phyloP scores from a whole-genome alignment of 2,888 invertebrate species.

The Drosophila niveifrons region DNA sequence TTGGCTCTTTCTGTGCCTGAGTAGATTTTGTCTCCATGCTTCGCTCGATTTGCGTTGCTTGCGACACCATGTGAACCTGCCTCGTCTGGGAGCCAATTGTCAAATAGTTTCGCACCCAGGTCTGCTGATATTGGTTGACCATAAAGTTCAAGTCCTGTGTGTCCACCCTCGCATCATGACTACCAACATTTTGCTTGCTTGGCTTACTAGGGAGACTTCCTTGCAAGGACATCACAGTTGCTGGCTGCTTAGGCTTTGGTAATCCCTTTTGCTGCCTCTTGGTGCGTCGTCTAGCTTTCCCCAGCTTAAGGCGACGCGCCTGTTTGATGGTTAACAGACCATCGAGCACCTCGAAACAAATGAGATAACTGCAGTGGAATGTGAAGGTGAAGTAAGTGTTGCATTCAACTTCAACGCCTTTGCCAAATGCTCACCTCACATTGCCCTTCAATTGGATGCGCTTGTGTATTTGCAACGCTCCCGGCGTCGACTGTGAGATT shows the following conservation, averaged over 20 bases:
- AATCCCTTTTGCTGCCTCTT: background rate
- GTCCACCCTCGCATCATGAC: constrained; percentile 26
- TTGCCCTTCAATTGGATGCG: constrained; percentile 36
- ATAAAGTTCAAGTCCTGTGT: constrained; percentile 37
- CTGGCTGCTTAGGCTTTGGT: background rate
- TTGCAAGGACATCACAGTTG: background rate
- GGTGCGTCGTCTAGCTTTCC: background rate
- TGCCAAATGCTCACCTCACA: constrained; percentile 40
- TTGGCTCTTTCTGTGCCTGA: constrained; percentile 17
- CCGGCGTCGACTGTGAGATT: constrained; percentile 20
- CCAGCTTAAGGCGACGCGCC: constrained; percentile 7
- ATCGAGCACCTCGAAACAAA: constrained; percentile 43
- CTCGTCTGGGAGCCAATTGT: constrained; percentile 34
- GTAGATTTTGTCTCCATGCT: constrained; percentile 7
- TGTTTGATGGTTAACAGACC: constrained; percentile 33
- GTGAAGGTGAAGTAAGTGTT: background rate
- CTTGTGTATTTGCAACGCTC: constrained; percentile 22
- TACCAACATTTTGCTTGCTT: background rate
- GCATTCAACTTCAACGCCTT: background rate
- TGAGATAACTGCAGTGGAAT: constrained; percentile 32
- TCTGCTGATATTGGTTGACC: constrained; percentile 48
- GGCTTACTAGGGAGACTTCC: background rate
- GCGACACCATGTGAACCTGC: background rate
- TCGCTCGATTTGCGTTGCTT: constrained; percentile 36
- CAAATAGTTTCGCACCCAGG: background rate